Conservation (phyloP, 2,113 vertebrate genomes). For the Leucopternis melanops region DNA sequence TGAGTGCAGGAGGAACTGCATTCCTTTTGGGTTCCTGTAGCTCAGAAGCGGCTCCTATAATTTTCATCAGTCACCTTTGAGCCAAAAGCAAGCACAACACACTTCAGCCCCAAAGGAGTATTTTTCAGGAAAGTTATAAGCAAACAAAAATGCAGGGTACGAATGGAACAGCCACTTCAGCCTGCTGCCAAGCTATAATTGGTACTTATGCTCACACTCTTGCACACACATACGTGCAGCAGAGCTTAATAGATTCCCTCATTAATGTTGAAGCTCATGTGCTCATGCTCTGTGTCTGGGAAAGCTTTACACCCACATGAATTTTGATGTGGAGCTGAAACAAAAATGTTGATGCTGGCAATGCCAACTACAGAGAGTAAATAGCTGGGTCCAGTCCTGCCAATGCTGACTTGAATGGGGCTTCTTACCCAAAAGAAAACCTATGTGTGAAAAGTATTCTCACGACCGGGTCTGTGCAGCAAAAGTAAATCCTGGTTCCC, state of each 20-base stretch:
- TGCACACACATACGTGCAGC: constrained; percentile 20
- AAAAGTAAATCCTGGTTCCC: neutral
- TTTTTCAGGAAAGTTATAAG: constrained; percentile 17
- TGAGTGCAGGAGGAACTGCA: neutral
- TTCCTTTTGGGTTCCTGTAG: constrained; percentile 23
- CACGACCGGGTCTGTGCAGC: neutral
- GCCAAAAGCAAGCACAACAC: neutral
- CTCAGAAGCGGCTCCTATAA: neutral
- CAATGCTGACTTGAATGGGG: constrained; percentile 40
- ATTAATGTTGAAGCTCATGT: constrained; percentile 48
- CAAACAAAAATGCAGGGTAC: neutral
- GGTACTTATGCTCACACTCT: neutral
- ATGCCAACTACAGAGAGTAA: constrained; percentile 36
- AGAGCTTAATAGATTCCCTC: constrained; percentile 41
- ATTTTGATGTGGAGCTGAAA: constrained; percentile 61
- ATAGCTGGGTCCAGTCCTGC: constrained; percentile 47
- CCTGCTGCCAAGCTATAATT: constrained; percentile 12
- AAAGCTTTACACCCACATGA: constrained; percentile 60
- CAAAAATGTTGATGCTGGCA: constrained; percentile 61
- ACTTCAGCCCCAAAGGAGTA: neutral
- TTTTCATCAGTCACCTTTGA: constrained; percentile 10
- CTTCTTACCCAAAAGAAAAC: constrained; percentile 51
- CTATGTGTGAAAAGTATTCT: constrained; percentile 30
- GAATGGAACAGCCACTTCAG: neutral
- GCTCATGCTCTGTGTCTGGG: constrained; percentile 33